Base-by-base conservation (phyloP, 1,140 invertebrate genomes). In the Bombus sylvicola region DNA sequence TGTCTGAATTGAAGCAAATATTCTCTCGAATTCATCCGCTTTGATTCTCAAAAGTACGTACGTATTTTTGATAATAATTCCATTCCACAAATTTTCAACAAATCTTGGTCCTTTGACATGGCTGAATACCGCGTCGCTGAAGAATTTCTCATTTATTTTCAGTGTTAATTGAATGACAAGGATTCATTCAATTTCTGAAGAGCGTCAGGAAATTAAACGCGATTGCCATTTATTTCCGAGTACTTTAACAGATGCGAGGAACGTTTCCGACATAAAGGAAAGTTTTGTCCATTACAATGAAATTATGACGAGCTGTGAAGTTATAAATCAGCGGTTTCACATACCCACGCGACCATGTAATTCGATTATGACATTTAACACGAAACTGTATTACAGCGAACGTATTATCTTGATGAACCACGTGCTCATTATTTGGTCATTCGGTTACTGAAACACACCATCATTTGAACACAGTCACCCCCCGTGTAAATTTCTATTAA, bases 341-440 rank as follows among this genome's bases (percentile, higher is more conserved):
- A 22, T 43, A 62, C 1, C 25, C n/a, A 41, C 34, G 64, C 43
- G 64, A 28, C 64, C 62, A 47, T 80, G 31, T 75, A 82, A 82
- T 82, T 75, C 31, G 22, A 64, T 82, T 81, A 71, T 28, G n/a
- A 62, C 39, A n/a, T 74, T 62, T 64, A 62, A 62, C 57, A 41
- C 31, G 37, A 64, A 74, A 74, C 39, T 64, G 25, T 64, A 15
- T 75, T 75, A 75, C 57, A 82, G 31, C 9, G 39, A 62, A 82
- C 22, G 69, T 82, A 82, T 82, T 74, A 64, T 59, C 22, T 13
- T n/a, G 81, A 82, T 82, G 74, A 53, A 82, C 57, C 71, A 25
- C n/a, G n/a, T 4, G 18, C 37, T 81, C 47, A 59, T 62, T 81
- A 73, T 34, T 73, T 12, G 69, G 34, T n/a, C 22, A 43, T 73